A percentile compares a stretch with the other conserved stretches of the same genome.
These are phyloP conservation scores for Drosophila eohydei DNA, from an alignment of 2,888 invertebrate genomes.

Conservation along the genomic window DNA sequence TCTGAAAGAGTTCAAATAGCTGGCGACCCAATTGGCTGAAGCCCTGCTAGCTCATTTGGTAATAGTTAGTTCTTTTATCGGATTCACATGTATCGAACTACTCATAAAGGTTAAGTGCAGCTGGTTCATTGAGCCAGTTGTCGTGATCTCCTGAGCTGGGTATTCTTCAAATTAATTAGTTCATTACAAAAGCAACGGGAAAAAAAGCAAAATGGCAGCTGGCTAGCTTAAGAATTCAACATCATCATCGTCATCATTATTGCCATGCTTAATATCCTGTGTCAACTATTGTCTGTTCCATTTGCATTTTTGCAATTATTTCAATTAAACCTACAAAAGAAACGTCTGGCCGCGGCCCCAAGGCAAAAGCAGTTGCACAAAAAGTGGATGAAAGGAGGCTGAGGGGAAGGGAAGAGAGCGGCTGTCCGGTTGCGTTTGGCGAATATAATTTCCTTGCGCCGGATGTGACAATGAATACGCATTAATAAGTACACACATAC, in stretches of 20 bases:
- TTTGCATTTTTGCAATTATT: conserved; percentile 80
- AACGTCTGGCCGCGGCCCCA: conserved; percentile 40
- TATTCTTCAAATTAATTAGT: conserved; percentile 5
- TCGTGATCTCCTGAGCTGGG: background rate
- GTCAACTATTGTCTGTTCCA: conserved; percentile 74
- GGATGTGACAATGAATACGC: conserved; percentile 82
- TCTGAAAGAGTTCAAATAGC: background rate
- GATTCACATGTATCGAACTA: background rate
- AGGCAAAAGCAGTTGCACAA: conserved; percentile 18
- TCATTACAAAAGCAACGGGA: conserved; percentile 1
- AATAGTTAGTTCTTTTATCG: background rate
- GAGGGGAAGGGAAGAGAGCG: background rate
- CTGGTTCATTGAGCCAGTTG: conserved; percentile 3
- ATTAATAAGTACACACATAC: conserved; percentile 72
- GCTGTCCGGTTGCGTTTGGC: conserved; percentile 42
- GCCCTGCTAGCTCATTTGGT: background rate
- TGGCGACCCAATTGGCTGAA: background rate
- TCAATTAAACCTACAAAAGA: conserved; percentile 78
- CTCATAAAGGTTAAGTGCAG: background rate
- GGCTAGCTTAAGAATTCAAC: conserved; percentile 10
- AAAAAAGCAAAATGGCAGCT: background rate
- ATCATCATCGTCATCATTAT: conserved; percentile 25
- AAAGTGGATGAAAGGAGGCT: background rate
- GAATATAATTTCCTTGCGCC: conserved; percentile 79
- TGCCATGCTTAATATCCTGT: conserved; percentile 70